Conservation (phyloP, 37 sponge, comb jelly and placozoan species). For the Beroe ovata region DNA sequence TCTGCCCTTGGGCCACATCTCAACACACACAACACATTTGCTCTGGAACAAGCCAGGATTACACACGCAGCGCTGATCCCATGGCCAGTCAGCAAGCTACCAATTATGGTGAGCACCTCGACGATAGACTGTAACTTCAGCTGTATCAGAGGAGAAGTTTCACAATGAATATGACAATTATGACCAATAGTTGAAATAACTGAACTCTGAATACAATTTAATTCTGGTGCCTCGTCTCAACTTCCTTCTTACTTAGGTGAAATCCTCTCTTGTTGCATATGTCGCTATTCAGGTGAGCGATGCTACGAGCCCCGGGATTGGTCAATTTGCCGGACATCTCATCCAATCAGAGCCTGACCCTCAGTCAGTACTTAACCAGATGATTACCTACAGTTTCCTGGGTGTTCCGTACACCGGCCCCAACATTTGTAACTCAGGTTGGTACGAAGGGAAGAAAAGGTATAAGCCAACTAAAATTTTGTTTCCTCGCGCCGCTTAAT, state of each 20-base stretch:
- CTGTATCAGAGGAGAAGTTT: no score
- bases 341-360: not conserved
- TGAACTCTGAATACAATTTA: no score
- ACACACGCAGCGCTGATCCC: constrained; percentile 5
- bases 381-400: constrained; percentile 10
- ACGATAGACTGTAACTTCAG: no score
- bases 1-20: not conserved
- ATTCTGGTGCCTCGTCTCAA: no score
- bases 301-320: constrained; percentile 54
- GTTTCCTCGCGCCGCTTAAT: no score
- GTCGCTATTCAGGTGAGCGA: constrained; percentile 26
- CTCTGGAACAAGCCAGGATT: constrained; percentile 7
- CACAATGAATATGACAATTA: no score
- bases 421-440: constrained; percentile 40
- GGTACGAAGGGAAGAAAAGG: no score
- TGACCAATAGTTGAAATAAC: no score
- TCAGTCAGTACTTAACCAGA: constrained; percentile 13
- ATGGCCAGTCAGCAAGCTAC: not conserved
- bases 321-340: constrained; percentile 22
- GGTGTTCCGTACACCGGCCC: constrained; percentile 14
- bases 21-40: constrained; percentile 6
- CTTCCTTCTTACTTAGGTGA: no score
- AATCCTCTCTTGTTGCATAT: no score
- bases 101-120: constrained; percentile 30
- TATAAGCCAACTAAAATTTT: no score